Percentiles rank a stretch among this genome's conserved stretches.
phyloP scores from a whole-genome alignment of 2,888 invertebrate genomes.

The Rhamnusium bicolor region DNA sequence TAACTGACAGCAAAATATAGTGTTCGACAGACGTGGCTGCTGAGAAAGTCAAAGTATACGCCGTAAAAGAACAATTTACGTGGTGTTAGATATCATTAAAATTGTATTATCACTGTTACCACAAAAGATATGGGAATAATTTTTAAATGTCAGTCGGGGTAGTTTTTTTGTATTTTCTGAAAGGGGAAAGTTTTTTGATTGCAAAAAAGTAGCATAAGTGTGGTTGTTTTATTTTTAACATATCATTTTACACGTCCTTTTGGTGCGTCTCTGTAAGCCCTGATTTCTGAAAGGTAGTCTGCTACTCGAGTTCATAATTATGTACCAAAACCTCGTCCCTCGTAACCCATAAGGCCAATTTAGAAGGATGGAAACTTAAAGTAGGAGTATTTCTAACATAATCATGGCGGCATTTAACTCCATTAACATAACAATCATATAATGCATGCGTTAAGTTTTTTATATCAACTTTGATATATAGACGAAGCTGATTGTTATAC shows the following conservation, averaged over 20 bases:
- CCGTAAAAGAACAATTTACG: too few species aligned
- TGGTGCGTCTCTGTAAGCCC: not conserved
- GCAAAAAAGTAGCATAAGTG: too few species aligned
- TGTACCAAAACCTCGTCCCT: slow-evolving; percentile 3
- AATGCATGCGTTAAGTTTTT: slow-evolving; percentile 44
- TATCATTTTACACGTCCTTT: not conserved
- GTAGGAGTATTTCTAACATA: slow-evolving; percentile 9
- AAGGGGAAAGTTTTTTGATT: too few species aligned
- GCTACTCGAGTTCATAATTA: slow-evolving; percentile 1
- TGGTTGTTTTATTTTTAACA: too few species aligned
- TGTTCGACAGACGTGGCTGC: too few species aligned
- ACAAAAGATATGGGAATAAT: too few species aligned
- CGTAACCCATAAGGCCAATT: slow-evolving; percentile 17
- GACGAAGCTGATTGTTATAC: slow-evolving; percentile 4
- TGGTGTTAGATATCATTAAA: too few species aligned
- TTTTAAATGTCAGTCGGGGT: too few species aligned
- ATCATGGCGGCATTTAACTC: slow-evolving; percentile 24
- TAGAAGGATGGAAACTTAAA: slow-evolving; percentile 1
- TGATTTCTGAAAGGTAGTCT: not conserved
- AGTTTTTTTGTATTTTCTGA: too few species aligned
- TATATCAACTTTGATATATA: slow-evolving; percentile 11
- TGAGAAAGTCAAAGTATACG: too few species aligned
- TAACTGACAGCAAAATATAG: too few species aligned
- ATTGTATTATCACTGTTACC: too few species aligned
- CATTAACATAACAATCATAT: slow-evolving; percentile 51